Evolutionary conservation across 2,113 vertebrate species (phyloP).

Genomic region (Azemiops feae): DNA sequence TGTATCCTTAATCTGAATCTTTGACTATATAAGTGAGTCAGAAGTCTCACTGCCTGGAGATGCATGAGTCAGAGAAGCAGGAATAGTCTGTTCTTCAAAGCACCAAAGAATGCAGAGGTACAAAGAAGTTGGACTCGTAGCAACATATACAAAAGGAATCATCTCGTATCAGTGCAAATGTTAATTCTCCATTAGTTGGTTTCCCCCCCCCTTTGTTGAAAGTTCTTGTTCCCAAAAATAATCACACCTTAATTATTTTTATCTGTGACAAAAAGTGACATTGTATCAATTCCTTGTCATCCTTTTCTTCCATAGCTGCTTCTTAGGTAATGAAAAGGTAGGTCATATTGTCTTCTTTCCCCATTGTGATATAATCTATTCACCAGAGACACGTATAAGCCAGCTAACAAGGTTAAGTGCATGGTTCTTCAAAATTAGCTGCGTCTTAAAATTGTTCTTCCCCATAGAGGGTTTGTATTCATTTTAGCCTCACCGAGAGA

Average conservation of each 20-base stretch:
- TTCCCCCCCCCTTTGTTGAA: constrained; percentile 26
- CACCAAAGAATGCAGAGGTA: constrained; percentile 55
- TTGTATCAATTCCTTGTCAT: constrained; percentile 25
- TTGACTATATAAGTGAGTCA: constrained; percentile 68
- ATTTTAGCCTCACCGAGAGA: constrained; percentile 18
- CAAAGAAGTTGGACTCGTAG: constrained; percentile 58
- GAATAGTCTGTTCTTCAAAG: constrained; percentile 66
- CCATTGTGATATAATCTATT: constrained; percentile 31
- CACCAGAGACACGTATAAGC: background rate
- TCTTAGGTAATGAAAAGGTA: constrained; percentile 50
- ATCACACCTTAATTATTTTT: constrained; percentile 37
- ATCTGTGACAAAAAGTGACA: constrained; percentile 15
- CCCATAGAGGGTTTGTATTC: background rate
- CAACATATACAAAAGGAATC: constrained; percentile 60
- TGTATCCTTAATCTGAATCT: constrained; percentile 67
- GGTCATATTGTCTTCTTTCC: constrained; percentile 21
- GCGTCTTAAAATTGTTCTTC: background rate
- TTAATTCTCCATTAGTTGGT: constrained; percentile 49
- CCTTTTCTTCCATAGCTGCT: background rate
- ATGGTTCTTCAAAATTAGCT: background rate
- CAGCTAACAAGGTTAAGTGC: background rate
- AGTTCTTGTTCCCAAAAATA: constrained; percentile 34
- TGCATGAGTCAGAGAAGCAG: constrained; percentile 70
- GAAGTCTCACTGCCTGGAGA: constrained; percentile 69
- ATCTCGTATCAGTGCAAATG: constrained; percentile 61